Evolutionary conservation across 2,888 invertebrate species (phyloP).

Genomic region (Eurois occulta): DNA sequence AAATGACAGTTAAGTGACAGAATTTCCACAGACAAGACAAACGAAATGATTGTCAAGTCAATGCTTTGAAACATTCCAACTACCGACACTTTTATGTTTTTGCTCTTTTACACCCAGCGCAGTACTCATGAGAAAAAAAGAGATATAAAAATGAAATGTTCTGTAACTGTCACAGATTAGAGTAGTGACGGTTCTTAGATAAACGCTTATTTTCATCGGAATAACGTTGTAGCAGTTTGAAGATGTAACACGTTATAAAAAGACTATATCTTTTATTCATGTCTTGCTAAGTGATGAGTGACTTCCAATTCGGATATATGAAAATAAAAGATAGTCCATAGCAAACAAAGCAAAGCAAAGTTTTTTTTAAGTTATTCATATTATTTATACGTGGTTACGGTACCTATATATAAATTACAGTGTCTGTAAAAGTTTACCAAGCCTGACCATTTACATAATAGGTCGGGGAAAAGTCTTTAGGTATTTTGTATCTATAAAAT

Average conservation of each 20-base stretch:
- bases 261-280: neutral
- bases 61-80: slow-evolving; percentile 12
- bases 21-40: slow-evolving; percentile 12
- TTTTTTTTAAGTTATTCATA: neutral
- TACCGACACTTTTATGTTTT: slow-evolving; percentile 1
- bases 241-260: neutral
- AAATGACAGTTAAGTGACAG: slow-evolving; percentile 33
- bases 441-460: neutral
- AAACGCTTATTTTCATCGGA: neutral
- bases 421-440: neutral
- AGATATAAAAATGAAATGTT: slow-evolving; percentile 16
- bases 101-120: slow-evolving; percentile 24
- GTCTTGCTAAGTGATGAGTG: neutral
- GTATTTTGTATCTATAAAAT: too few relatives aligned
- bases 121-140: slow-evolving; percentile 8
- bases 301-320: neutral
- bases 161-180: slow-evolving; percentile 20
- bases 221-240: slow-evolving; percentile 7
- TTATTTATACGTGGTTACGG: neutral
- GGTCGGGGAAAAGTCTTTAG: too few relatives aligned
- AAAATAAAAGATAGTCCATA: neutral
- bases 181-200: neutral
- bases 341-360: too few relatives aligned
- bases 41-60: neutral
- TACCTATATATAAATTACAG: neutral